phyloP scores from a whole-genome alignment of 2,888 invertebrate species.

The Thymelicus sylvestris region DNA sequence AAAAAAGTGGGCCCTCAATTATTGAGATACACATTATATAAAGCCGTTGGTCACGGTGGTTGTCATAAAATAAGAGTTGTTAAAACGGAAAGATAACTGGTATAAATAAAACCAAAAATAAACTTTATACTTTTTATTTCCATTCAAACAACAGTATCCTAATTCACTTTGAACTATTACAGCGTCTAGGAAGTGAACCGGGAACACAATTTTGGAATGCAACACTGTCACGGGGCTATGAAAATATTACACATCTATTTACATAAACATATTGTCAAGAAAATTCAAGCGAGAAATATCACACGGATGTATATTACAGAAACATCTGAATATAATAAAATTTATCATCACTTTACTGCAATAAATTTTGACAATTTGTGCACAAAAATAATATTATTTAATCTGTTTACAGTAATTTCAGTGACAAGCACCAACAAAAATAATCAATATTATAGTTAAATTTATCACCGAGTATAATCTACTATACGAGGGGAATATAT shows the following conservation, averaged over 20 bases:
- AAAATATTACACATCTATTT: conserved; percentile 56
- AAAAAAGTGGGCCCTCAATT: no score
- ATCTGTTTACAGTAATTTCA: conserved; percentile 44
- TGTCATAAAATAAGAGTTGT: no score
- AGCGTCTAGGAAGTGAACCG: conserved; percentile 59
- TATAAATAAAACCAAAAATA: conserved; percentile 52
- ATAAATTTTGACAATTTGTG: conserved; percentile 58
- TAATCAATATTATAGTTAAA: conserved; percentile 48
- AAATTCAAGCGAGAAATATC: conserved; percentile 40
- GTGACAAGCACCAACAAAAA: conserved; percentile 58
- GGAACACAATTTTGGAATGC: conserved; percentile 71
- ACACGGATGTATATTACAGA: conserved; percentile 38
- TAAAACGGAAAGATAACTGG: no score
- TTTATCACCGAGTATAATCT: conserved; percentile 54
- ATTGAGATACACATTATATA: no score
- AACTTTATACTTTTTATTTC: conserved; percentile 79
- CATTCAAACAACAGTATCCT: conserved; percentile 78
- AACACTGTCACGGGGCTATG: conserved; percentile 68
- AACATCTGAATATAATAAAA: conserved; percentile 19
- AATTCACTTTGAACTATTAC: conserved; percentile 62
- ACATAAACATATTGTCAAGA: conserved; percentile 58
- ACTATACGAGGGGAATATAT: conserved; percentile 60
- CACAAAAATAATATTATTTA: conserved; percentile 56
- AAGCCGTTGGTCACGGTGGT: no score
- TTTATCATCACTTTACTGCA: conserved; percentile 21